Percentiles rank a stretch among this genome's conserved stretches.
Conservation (phyloP, 92 coral and sea anemone species). For the Epizoanthus ramosus region DNA sequence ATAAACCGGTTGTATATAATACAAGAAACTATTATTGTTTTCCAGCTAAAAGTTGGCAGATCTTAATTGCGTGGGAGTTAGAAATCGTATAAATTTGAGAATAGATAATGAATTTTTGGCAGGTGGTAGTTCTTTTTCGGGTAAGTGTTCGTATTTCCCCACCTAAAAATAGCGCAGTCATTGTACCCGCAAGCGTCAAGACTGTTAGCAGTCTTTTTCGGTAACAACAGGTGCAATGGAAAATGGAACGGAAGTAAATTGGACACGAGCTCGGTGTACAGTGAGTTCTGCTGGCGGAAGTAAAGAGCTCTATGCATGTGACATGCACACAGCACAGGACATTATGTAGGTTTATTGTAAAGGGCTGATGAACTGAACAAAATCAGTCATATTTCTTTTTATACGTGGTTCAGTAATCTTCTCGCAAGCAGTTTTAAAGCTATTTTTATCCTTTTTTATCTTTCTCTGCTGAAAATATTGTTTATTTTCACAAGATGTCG, state of each 20-base stretch:
- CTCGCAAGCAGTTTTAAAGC: too few species aligned
- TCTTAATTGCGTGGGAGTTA: constrained; percentile 37
- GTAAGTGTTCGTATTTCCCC: constrained; percentile 31
- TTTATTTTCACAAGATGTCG: too few species aligned
- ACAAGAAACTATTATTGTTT: constrained; percentile 1
- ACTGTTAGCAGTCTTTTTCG: constrained; percentile 21
- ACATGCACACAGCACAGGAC: too few species aligned
- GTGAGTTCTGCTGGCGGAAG: constrained; percentile 5
- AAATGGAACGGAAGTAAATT: constrained; percentile 33
- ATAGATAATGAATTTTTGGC: constrained; percentile 31
- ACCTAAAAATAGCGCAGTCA: constrained; percentile 36
- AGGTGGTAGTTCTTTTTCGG: constrained; percentile 45
- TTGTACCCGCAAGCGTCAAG: constrained; percentile 6
- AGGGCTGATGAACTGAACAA: too few species aligned
- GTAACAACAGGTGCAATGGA: constrained; percentile 26
- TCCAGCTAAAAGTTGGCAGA: constrained; percentile 17
- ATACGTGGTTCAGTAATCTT: too few species aligned
- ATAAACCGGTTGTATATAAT: not conserved
- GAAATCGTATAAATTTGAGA: not conserved
- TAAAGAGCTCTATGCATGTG: not conserved
- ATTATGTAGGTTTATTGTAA: too few species aligned
- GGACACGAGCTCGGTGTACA: not conserved
- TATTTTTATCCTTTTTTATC: too few species aligned
- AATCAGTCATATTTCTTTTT: too few species aligned
- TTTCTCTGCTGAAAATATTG: too few species aligned